Conservation (phyloP, 2,797 vertebrate species). For the Pitangus sulphuratus region DNA sequence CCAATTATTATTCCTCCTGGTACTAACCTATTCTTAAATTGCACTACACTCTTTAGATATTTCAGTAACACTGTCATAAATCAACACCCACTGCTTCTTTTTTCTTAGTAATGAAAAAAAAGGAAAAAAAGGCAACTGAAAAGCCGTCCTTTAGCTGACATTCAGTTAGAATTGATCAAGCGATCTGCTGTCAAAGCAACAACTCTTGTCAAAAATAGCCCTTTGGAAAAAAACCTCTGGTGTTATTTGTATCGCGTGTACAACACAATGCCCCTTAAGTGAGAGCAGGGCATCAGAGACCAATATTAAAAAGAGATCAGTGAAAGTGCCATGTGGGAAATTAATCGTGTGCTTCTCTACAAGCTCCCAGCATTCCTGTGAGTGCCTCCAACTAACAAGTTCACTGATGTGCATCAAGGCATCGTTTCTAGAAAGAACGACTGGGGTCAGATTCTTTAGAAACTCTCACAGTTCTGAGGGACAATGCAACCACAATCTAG, state of each 20-base stretch:
- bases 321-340: neutral
- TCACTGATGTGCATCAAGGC: conserved; percentile 20
- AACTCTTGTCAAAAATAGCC: conserved; percentile 59
- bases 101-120: conserved; percentile 47
- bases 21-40: conserved; percentile 70
- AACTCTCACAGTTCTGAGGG: neutral
- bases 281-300: neutral
- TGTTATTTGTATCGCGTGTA: neutral
- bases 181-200: conserved; percentile 30
- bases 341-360: neutral
- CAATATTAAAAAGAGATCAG: neutral
- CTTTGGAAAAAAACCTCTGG: conserved; percentile 19
- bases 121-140: neutral
- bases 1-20: neutral
- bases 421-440: conserved; percentile 40
- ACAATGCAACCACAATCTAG: neutral
- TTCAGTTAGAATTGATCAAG: conserved; percentile 60
- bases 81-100: conserved; percentile 53
- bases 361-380: neutral
- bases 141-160: conserved; percentile 54
- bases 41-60: conserved; percentile 58
- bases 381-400: conserved; percentile 14
- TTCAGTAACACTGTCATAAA: conserved; percentile 69
- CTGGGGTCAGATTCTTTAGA: neutral
- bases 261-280: neutral